phyloP scores from a whole-genome alignment of 1,140 invertebrate genomes.

The Tyrophagus putrescentiae region DNA sequence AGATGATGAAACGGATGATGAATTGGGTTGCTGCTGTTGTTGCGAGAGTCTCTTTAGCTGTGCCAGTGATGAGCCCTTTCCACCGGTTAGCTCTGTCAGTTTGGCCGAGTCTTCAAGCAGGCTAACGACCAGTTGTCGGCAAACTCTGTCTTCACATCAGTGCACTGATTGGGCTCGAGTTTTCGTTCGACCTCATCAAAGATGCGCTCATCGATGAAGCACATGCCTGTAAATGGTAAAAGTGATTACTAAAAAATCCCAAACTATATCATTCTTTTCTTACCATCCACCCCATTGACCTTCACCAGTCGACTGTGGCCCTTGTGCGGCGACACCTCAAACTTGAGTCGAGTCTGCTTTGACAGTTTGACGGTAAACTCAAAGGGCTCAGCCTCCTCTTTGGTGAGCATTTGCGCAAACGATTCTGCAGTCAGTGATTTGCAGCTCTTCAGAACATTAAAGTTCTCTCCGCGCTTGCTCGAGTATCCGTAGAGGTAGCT shows the following conservation, averaged over 20 bases:
- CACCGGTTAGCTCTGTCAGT: constrained; percentile 43
- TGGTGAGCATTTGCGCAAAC: neutral
- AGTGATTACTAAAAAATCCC: neutral
- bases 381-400: neutral
- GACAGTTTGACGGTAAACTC: neutral
- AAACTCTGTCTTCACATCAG: neutral
- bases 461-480: neutral
- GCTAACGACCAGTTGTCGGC: neutral
- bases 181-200: no score
- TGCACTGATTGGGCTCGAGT: constrained; percentile 3
- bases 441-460: neutral
- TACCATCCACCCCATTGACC: neutral
- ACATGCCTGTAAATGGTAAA: neutral
- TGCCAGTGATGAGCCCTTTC: constrained; percentile 53
- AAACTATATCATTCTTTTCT: neutral
- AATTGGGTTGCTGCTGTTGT: neutral
- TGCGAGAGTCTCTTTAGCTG: constrained; percentile 34
- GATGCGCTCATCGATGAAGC: neutral
- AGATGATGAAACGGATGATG: neutral
- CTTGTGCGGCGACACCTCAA: neutral
- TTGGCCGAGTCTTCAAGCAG: neutral
- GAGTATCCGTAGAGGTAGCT: neutral
- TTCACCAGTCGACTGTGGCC: neutral
- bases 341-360: neutral
- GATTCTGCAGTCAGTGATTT: neutral